Percentiles rank a stretch among this genome's conserved stretches.
Evolutionary conservation across 2,888 invertebrate species (phyloP).

Genomic region (Camponotus fellah): DNA sequence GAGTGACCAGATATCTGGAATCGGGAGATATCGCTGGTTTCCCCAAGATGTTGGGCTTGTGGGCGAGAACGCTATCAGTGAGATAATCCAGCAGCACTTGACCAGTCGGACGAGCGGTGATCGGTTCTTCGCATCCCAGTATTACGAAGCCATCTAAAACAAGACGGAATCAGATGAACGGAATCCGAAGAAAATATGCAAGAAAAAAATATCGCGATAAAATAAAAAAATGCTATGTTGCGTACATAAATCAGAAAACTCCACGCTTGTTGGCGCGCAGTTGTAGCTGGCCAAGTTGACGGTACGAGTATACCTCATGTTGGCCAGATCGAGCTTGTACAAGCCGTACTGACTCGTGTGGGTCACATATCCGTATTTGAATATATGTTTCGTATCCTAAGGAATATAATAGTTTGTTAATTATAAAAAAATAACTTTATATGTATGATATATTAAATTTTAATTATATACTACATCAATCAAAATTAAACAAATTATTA

Average conservation of each 20-base stretch:
- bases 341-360: conserved; percentile 91
- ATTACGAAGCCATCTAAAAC: conserved; percentile 90
- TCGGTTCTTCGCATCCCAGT: conserved; percentile 90
- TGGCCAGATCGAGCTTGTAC: conserved; percentile 91
- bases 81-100: conserved; percentile 91
- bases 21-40: conserved; percentile 91
- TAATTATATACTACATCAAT: neutral
- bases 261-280: conserved; percentile 90
- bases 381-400: conserved; percentile 88
- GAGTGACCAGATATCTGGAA: conserved; percentile 90
- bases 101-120: conserved; percentile 89
- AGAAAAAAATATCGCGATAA: neutral
- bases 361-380: conserved; percentile 92
- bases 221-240: conserved; percentile 63
- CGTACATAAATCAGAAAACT: conserved; percentile 92
- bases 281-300: conserved; percentile 91
- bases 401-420: conserved; percentile 63
- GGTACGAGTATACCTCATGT: conserved; percentile 90
- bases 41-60: conserved; percentile 89
- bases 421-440: neutral
- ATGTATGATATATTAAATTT: neutral
- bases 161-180: neutral
- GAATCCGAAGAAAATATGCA: neutral
- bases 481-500: neutral
- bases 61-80: conserved; percentile 90